Conservation (phyloP, 1,140 invertebrate species). For the Bactericera cockerelli region DNA sequence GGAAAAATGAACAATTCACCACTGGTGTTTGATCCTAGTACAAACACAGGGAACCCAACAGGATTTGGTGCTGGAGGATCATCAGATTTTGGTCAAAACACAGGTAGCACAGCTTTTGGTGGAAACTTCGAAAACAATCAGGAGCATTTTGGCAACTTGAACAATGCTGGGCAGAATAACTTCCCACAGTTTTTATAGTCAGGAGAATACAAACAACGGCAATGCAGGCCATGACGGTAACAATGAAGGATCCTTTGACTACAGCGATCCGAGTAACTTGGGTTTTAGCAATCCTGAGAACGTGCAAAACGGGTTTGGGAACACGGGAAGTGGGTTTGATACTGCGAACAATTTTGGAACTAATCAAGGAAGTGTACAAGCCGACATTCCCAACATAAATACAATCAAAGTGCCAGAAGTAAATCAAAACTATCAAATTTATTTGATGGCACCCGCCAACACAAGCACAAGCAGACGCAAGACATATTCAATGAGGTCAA, state of each 20-base stretch:
- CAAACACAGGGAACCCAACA: background rate
- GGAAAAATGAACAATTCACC: constrained; percentile 26
- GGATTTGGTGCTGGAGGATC: constrained; percentile 23
- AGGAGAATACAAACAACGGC: constrained; percentile 3
- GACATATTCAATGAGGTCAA: constrained; percentile 5
- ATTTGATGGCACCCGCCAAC: background rate
- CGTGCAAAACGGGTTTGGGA: background rate
- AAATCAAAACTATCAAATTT: constrained; percentile 4
- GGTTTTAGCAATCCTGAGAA: background rate
- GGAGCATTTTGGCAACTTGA: background rate
- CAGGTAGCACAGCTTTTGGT: background rate
- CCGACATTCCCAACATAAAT: background rate
- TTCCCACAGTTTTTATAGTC: background rate
- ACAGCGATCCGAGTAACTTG: background rate
- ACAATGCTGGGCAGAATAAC: background rate
- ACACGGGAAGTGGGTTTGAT: background rate
- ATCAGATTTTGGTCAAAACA: constrained; percentile 14
- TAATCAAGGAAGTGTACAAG: background rate
- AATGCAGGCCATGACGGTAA: background rate
- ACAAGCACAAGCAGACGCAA: constrained; percentile 1
- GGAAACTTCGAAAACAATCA: background rate
- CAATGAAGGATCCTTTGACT: constrained; percentile 4
- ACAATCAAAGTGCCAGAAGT: constrained; percentile 2
- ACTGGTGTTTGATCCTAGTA: constrained; percentile 15
- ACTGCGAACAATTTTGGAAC: background rate